Conservation (phyloP, 2,113 vertebrate species). For the Sceloporus tristichus region DNA sequence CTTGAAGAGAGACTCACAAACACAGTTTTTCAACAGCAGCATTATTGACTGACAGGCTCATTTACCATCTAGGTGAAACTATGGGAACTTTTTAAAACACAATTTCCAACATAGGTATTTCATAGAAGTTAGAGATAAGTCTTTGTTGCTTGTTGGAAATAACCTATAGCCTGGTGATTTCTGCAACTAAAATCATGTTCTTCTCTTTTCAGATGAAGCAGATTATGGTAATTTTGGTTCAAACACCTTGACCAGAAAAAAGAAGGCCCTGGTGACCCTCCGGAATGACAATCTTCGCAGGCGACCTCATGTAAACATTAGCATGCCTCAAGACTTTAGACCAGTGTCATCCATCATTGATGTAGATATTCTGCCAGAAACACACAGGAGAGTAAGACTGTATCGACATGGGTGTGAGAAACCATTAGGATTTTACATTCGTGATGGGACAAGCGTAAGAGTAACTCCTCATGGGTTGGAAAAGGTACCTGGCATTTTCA, state of each 20-base stretch:
- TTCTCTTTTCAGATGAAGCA: conserved; percentile 89
- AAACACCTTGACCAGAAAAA: conserved; percentile 89
- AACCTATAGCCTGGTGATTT: neutral
- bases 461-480: conserved; percentile 95
- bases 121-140: neutral
- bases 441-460: conserved; percentile 93
- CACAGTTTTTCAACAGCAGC: neutral
- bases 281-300: conserved; percentile 92
- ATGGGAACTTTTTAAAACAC: neutral
- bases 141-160: conserved; percentile 9
- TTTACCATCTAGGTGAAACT: neutral
- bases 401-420: conserved; percentile 96
- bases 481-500: conserved; percentile 97
- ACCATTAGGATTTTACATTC: conserved; percentile 96
- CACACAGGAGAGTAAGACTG: conserved; percentile 92
- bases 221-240: conserved; percentile 91
- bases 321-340: conserved; percentile 96
- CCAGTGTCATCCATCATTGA: conserved; percentile 98
- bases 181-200: conserved; percentile 6
- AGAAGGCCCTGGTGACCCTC: conserved; percentile 89
- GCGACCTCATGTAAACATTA: conserved; percentile 91
- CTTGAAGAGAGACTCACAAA: neutral
- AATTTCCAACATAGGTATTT: neutral
- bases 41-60: neutral
- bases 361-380: conserved; percentile 96